Evolutionary conservation across 1,140 invertebrate species (phyloP).

Genomic region (Drosophila sproati): DNA sequence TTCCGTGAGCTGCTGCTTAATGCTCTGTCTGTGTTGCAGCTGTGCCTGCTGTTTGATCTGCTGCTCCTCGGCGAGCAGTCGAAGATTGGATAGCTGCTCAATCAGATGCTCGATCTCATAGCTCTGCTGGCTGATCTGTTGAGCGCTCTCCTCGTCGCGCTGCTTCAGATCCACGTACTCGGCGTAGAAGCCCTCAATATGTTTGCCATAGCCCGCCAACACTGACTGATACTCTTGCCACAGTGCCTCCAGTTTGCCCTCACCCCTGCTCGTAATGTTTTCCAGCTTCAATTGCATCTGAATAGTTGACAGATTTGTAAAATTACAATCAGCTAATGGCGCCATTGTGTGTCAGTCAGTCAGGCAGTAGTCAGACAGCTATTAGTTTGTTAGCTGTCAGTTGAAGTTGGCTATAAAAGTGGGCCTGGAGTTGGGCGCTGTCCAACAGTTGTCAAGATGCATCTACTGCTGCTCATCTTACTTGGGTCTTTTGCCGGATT

Average conservation of each 20-base stretch:
- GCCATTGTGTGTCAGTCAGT: conserved; percentile 67
- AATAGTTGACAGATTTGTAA: conserved; percentile 3
- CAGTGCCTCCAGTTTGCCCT: conserved; percentile 71
- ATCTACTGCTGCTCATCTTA: conserved; percentile 24
- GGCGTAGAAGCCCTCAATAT: conserved; percentile 78
- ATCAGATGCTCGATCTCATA: conserved; percentile 72
- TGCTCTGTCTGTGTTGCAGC: conserved; percentile 59
- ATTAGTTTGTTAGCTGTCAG: conserved; percentile 25
- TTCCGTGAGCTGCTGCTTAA: conserved; percentile 66
- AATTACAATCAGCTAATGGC: not conserved
- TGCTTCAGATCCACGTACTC: conserved; percentile 83
- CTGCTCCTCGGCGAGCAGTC: conserved; percentile 64
- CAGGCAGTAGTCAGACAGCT: conserved; percentile 39
- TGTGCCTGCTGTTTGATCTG: conserved; percentile 65
- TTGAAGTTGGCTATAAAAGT: conserved; percentile 47
- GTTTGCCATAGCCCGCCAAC: conserved; percentile 72
- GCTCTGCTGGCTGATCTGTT: conserved; percentile 66
- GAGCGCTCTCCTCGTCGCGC: conserved; percentile 74
- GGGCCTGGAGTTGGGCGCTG: not conserved
- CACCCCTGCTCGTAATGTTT: conserved; percentile 71
- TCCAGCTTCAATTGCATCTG: conserved; percentile 82
- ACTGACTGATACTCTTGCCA: conserved; percentile 82
- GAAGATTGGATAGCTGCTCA: conserved; percentile 66
- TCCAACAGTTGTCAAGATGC: conserved; percentile 46
- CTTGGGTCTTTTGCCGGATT: conserved; percentile 27